Base-by-base conservation (phyloP, 2,113 vertebrate genomes). In the Ploceus nigricollis region DNA sequence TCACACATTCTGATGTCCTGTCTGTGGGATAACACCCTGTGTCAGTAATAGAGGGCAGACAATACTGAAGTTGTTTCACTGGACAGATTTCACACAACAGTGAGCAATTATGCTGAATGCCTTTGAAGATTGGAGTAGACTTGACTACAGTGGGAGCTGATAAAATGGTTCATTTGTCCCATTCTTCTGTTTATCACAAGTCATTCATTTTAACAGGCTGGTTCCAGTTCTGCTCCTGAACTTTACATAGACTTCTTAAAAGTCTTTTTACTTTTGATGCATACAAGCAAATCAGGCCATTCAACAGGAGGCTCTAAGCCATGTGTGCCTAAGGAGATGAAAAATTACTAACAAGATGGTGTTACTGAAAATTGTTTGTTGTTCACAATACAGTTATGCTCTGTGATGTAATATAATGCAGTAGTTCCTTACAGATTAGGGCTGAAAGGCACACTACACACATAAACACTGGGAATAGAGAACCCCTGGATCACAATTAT, bases 81-180 rank as follows among this genome's bases (percentile, higher is more conserved):
- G 69, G 37, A 78, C 66, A 89, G 92, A 77, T 78, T 91, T 95
- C 79, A 91, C 89, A 81, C n/a, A 54, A 15, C n/a, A 66, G 15
- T 82, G 70, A 92, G 19, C 28, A 86, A 84, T 93, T 87, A 56
- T 92, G 89, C 70, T 58, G 56, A 84, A 70, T 77, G 40, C 22
- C 50, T 96, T 93, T 95, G 70, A 93, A 92, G 66, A 83, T 3
- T 76, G 77, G 58, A 40, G 66, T 72, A 53, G 78, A 57, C 48
- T 72, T 86, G 78, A 17, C 69, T 86, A 45, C 30, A 37, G 37
- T 57, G 45, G 50, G 77, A 88, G 28, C 23, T 91, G 91, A 83
- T 90, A 76, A 93, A 96, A 95, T 37, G 45, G 19, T 94, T 94
- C 47, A 80, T 93, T 96, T 94, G 70, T 65, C 64, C 44, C 48